Evolutionary conservation across 2,113 vertebrate genomes (phyloP), one percentile per base, ranked within the genome.

Genomic region (Tetrao urogallus): DNA sequence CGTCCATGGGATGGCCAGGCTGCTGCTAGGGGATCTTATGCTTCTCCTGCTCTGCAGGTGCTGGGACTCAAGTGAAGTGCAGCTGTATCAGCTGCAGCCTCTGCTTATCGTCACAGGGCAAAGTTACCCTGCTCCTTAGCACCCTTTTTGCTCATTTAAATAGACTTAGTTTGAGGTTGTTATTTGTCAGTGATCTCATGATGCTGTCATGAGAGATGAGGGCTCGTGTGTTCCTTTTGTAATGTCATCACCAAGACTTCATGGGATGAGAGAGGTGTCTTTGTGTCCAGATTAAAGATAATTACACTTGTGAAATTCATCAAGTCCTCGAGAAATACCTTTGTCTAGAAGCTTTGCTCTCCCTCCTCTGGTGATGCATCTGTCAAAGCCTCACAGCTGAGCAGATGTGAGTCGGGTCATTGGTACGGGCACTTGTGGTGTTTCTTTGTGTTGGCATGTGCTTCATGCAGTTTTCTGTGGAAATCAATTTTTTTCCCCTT

Each of bases 231-330:
- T 91, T 91, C 78, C 40, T 93, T 91, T 80, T 60, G 67, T 93
- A 85, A 78, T 54, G 42, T 74, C 58, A 78, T 77, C 83, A 50
- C 60, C 74, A 75, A 43, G 63, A 72, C 86, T 91, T 75, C 34
- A 28, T 47, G 56, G 63, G 79, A 74, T 12, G 50, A 38, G 64
- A 85, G 73, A 42, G 76, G 83, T 7, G 77, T 57, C 34, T 87
- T 94, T 84, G 56, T 72, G 91, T n/a, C 18, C 34, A 45, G 66
- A 64, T 71, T 72, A 64, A 91, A 92, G 94, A 87, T 73, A 91
- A 90, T 89, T 89, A 61, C 52, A 67, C 82, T 93, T 91, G 76
- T 54, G 88, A 71, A 95, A 91, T 91, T 88, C 70, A 91, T 92
- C 70, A 93, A 90, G 58, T 83, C 40, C 90, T 93, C 2, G 2